phyloP scores from a whole-genome alignment of 1,140 invertebrate genomes.

The Drosophila triauraria region DNA sequence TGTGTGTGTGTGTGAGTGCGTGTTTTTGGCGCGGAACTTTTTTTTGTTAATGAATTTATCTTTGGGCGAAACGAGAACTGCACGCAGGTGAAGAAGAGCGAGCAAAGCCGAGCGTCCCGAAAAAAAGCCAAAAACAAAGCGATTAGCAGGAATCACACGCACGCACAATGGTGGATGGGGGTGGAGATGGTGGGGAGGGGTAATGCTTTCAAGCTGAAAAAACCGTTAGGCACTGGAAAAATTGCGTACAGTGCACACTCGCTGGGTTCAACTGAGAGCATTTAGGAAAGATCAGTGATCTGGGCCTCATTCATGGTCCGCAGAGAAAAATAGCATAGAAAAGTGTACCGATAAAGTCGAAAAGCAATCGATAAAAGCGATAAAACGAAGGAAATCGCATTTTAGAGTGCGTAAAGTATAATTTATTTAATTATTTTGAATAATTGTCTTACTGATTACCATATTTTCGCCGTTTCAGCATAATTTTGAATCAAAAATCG shows the following conservation, averaged over 20 bases:
- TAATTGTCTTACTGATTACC: no score
- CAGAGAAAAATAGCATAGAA: background rate
- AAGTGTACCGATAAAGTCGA: background rate
- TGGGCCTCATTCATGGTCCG: no score
- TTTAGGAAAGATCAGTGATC: background rate
- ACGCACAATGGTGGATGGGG: background rate
- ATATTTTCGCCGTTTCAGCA: no score
- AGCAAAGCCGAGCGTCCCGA: constrained; percentile 2
- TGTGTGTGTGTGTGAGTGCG: constrained; percentile 17
- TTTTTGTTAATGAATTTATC: constrained; percentile 48
- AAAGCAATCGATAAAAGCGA: background rate
- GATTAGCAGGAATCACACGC: constrained; percentile 20
- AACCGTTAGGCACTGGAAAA: constrained; percentile 4
- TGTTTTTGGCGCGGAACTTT: constrained; percentile 42
- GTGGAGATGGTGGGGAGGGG: background rate
- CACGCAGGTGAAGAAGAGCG: constrained; percentile 13
- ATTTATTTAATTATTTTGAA: background rate
- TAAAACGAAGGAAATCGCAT: background rate
- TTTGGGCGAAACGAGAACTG: constrained; percentile 30
- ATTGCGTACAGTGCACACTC: no score
- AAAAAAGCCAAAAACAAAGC: constrained; percentile 19
- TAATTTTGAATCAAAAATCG: no score
- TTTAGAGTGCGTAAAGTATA: background rate
- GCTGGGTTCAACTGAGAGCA: no score
- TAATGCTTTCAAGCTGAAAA: background rate